Conservation (phyloP, 2,888 invertebrate species). For the Automeris io region DNA sequence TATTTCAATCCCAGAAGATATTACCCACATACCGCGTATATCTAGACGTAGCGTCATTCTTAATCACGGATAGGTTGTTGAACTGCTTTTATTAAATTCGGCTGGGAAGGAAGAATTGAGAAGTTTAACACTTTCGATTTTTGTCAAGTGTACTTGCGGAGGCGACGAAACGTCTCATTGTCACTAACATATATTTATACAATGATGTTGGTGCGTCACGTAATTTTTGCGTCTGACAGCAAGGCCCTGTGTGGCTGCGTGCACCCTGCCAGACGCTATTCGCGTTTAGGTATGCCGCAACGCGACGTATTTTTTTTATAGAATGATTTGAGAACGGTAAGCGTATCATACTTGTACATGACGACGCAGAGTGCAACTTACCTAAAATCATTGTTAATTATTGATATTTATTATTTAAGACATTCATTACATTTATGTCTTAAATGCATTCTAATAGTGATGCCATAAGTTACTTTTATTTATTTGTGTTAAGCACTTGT, state of each 20-base stretch:
- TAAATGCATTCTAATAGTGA: no score
- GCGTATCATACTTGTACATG: no score
- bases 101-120: slow-evolving; percentile 33
- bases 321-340: no score
- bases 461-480: no score
- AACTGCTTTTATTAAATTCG: slow-evolving; percentile 60
- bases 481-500: neutral
- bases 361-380: no score
- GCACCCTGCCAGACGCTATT: neutral
- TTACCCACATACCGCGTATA: slow-evolving; percentile 70
- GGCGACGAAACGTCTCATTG: slow-evolving; percentile 57
- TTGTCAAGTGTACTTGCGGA: slow-evolving; percentile 33
- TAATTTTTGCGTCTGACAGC: slow-evolving; percentile 46
- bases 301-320: no score
- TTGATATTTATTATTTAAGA: no score
- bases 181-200: slow-evolving; percentile 54
- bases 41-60: slow-evolving; percentile 61
- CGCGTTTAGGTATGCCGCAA: no score
- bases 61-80: slow-evolving; percentile 60
- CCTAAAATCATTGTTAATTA: no score
- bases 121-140: slow-evolving; percentile 40
- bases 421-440: no score
- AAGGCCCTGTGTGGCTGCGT: slow-evolving; percentile 22
- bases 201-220: slow-evolving; percentile 44
- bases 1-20: slow-evolving; percentile 72